These are phyloP conservation scores for Laticauda laticaudata DNA, from an alignment of 2,113 vertebrate genomes.

Conservation along the genomic window DNA sequence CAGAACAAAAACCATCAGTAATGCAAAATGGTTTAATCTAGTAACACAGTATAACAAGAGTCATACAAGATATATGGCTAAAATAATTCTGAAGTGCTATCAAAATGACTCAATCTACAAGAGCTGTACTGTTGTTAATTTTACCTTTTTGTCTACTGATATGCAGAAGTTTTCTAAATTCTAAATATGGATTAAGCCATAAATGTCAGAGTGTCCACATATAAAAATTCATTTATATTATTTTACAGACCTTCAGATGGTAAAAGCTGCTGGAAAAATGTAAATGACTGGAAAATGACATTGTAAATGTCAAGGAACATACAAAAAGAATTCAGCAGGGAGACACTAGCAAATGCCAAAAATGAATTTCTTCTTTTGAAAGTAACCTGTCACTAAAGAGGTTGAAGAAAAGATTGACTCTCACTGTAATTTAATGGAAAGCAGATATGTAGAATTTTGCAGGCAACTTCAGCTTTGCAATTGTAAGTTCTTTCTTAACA, in stretches of 20 bases:
- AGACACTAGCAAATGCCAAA: slow-evolving; percentile 36
- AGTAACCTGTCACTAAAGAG: slow-evolving; percentile 16
- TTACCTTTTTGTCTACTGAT: neutral
- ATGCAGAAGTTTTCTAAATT: slow-evolving; percentile 7
- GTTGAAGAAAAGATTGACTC: neutral
- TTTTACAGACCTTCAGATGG: neutral
- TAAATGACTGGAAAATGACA: slow-evolving; percentile 25
- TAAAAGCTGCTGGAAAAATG: slow-evolving; percentile 21
- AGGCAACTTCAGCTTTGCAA: slow-evolving; percentile 18
- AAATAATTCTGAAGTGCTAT: neutral
- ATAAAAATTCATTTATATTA: slow-evolving; percentile 36
- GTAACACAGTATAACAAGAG: neutral
- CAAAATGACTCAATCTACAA: neutral
- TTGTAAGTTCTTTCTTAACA: neutral
- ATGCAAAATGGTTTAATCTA: neutral
- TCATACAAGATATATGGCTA: neutral
- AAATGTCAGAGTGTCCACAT: slow-evolving; percentile 10
- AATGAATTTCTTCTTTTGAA: slow-evolving; percentile 30
- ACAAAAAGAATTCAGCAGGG: slow-evolving; percentile 36
- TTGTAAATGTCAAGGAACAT: slow-evolving; percentile 53
- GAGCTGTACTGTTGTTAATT: neutral
- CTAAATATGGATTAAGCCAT: slow-evolving; percentile 16
- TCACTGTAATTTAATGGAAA: slow-evolving; percentile 25
- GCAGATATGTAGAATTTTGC: neutral
- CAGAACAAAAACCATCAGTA: neutral